These are phyloP conservation scores for Apeira syringaria DNA, from an alignment of 2,888 invertebrate species.

Conservation along the genomic window DNA sequence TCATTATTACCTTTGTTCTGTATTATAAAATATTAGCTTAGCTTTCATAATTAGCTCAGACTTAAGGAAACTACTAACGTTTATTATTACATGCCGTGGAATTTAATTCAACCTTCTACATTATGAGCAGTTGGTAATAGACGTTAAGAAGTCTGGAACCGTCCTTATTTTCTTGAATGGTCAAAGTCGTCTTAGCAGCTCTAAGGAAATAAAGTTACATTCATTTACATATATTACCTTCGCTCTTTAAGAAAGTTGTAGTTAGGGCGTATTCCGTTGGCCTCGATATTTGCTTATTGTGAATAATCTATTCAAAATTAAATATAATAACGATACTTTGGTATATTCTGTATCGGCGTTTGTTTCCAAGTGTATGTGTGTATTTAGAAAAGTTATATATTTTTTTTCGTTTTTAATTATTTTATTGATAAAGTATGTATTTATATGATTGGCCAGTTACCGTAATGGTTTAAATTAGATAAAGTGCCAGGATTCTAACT, in stretches of 20 bases:
- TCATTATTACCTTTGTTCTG: too few species aligned
- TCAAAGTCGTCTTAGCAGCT: conserved; percentile 69
- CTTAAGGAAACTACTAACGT: conserved; percentile 6
- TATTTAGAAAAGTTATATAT: too few species aligned
- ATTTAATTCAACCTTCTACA: not conserved
- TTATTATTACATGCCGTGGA: conserved; percentile 9
- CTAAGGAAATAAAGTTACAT: conserved; percentile 69
- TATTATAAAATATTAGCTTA: not conserved
- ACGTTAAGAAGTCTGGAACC: not conserved
- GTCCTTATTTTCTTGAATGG: conserved; percentile 58
- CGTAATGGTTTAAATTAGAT: too few species aligned
- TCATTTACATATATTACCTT: conserved; percentile 76
- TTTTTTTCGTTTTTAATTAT: too few species aligned
- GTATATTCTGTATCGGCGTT: too few species aligned
- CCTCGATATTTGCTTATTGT: too few species aligned
- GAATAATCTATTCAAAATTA: too few species aligned
- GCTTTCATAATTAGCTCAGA: conserved; percentile 4
- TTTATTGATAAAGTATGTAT: too few species aligned
- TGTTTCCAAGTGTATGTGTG: too few species aligned
- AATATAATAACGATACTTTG: too few species aligned
- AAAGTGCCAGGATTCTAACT: too few species aligned
- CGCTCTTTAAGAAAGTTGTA: conserved; percentile 59
- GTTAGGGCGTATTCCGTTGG: conserved; percentile 39
- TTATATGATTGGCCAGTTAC: too few species aligned
- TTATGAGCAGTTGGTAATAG: not conserved